Evolutionary conservation across 2,113 vertebrate species (phyloP).

Genomic region (Myiozetetes cayanensis): DNA sequence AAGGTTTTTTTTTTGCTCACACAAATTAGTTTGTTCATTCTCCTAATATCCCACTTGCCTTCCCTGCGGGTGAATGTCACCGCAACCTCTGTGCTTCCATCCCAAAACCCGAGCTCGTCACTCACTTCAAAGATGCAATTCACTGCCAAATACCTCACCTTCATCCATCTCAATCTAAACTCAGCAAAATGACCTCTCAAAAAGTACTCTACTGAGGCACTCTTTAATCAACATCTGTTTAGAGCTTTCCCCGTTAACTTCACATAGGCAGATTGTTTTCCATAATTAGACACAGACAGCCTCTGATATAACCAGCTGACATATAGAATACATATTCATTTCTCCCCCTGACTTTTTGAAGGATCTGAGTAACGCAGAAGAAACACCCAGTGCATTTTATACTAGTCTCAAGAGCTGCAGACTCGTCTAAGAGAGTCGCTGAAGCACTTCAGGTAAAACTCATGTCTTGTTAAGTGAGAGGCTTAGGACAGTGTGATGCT

Average conservation of each 20-base stretch:
- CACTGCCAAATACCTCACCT: constrained; percentile 34
- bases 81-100: background rate
- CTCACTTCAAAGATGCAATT: constrained; percentile 50
- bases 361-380: constrained; percentile 48
- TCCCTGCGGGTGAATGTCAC: constrained; percentile 8
- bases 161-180: constrained; percentile 67
- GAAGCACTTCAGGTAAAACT: constrained; percentile 50
- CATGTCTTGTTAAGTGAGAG: background rate
- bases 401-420: constrained; percentile 58
- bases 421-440: constrained; percentile 51
- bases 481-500: constrained; percentile 50
- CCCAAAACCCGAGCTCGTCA: constrained; percentile 13
- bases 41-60: constrained; percentile 10
- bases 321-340: constrained; percentile 68
- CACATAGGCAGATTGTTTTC: constrained; percentile 51
- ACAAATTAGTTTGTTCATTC: background rate
- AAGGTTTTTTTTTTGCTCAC: background rate
- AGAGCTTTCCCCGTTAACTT: constrained; percentile 57
- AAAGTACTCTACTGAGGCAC: constrained; percentile 60
- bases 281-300: constrained; percentile 53
- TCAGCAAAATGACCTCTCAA: constrained; percentile 43
- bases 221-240: constrained; percentile 65
- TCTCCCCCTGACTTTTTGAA: constrained; percentile 51
- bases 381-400: constrained; percentile 56
- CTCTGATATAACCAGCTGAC: constrained; percentile 57